Conservation (phyloP, 1,140 invertebrate species). For the Choristoneura fumiferana region DNA sequence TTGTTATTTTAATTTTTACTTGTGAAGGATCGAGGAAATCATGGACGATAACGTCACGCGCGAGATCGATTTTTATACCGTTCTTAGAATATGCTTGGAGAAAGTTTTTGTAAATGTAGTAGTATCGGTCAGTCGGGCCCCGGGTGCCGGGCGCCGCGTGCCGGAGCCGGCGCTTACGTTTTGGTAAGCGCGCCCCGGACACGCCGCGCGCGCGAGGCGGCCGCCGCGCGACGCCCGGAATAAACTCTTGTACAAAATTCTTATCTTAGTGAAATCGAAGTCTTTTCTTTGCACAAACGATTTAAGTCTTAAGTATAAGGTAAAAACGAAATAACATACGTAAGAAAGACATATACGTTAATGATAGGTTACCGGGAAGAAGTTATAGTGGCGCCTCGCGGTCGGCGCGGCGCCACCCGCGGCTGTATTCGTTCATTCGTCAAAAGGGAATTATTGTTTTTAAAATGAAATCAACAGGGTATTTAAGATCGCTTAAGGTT, state of each 20-base stretch:
- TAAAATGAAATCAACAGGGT: slow-evolving; percentile 75
- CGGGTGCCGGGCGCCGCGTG: too few species aligned
- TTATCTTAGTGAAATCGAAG: slow-evolving; percentile 35
- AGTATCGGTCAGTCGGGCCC: too few species aligned
- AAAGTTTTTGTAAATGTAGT: too few species aligned
- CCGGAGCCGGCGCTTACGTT: too few species aligned
- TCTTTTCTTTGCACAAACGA: slow-evolving; percentile 59
- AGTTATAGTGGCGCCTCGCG: slow-evolving; percentile 58
- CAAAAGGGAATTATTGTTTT: slow-evolving; percentile 46
- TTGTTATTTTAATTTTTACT: too few species aligned
- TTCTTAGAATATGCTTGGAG: too few species aligned
- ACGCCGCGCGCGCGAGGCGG: not conserved
- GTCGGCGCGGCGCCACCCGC: slow-evolving; percentile 30
- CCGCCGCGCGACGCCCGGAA: slow-evolving; percentile 1
- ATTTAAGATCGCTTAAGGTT: slow-evolving; percentile 76
- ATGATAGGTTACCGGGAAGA: slow-evolving; percentile 70
- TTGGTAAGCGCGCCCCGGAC: too few species aligned
- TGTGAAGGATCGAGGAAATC: too few species aligned
- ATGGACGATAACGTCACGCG: too few species aligned
- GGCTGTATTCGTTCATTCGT: slow-evolving; percentile 43
- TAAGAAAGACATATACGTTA: slow-evolving; percentile 78
- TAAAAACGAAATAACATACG: slow-evolving; percentile 76
- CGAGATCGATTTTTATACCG: too few species aligned
- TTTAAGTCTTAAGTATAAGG: slow-evolving; percentile 57
- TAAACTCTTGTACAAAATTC: slow-evolving; percentile 47